Base-by-base conservation (phyloP, 2,113 vertebrate genomes). In the Takifugu bimaculatus region DNA sequence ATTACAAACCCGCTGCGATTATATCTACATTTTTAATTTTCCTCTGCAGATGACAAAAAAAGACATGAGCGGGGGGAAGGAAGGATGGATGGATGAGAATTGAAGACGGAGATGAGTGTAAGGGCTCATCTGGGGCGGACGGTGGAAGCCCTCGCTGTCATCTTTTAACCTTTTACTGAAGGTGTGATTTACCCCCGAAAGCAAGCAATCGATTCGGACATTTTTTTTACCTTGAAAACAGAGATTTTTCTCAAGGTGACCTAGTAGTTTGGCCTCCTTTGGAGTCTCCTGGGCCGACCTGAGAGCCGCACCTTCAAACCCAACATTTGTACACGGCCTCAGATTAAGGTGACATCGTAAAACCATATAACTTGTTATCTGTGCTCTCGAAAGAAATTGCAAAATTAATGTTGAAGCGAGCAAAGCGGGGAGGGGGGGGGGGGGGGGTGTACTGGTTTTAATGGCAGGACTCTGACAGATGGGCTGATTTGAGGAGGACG, bases 21-120 rank as follows among this genome's bases (percentile, higher is more conserved):
- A 77, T 72, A 87, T 85, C 73, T 84, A 79, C 85, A 85, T 87
- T 81, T 87, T 87, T 86, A 84, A 84, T 88, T 86, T 84, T 76
- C 58, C 73, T 75, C 62, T 49, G 6, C 3, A 53, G 67, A 83
- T 78, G 78, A 81, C 63, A 81, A 74, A 79, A 20, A 72, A 72
- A 55, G 65, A 81, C 44, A 4, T 10, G 70, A 60, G 42, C 0
- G 29, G 50, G 60, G 54, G 65, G 80, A 65, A 58, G 60, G 76
- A 65, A 4, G n/a, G 50, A 65, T 35, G 68, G 70, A 74, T 44
- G 58, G 64, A 74, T 60, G 66, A 72, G 72, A 78, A 72, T 70
- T 60, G 32, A 45, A 65, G 72, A 79, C 79, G 68, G 39, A 63
- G 68, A 72, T 56, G 57, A 59, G 49, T 61, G 11, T 13, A 14